Conservation (phyloP, 2,797 vertebrate species). For the Loriculus beryllinus region DNA sequence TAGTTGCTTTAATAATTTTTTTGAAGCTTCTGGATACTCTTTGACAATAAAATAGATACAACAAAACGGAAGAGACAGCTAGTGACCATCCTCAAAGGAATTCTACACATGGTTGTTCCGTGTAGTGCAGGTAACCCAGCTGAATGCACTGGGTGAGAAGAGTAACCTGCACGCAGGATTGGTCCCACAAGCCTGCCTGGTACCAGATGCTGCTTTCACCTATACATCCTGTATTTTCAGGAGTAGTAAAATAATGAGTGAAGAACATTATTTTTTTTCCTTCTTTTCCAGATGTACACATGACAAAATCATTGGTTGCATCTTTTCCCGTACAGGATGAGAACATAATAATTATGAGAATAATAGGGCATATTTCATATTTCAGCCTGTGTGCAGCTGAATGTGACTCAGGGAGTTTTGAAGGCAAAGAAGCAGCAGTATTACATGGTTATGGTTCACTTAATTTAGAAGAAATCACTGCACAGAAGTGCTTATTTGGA, state of each 20-base stretch:
- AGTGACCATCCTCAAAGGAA: neutral
- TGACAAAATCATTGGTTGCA: neutral
- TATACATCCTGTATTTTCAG: neutral
- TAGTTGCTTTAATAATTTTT: neutral
- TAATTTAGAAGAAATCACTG: constrained; percentile 6
- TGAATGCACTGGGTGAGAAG: accelerated
- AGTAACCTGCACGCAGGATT: neutral
- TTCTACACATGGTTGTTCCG: accelerated
- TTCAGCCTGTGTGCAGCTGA: neutral
- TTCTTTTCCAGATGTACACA: neutral
- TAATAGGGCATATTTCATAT: neutral
- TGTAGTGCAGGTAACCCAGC: neutral
- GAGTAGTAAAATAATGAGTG: neutral
- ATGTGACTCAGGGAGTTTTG: neutral
- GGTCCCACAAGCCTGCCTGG: neutral
- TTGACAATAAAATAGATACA: neutral
- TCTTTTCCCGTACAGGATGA: neutral
- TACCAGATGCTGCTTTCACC: neutral
- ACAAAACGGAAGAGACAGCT: neutral
- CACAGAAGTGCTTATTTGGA: constrained; percentile 10
- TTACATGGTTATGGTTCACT: neutral
- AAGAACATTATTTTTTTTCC: neutral
- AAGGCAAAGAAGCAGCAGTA: constrained; percentile 26
- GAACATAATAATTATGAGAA: neutral
- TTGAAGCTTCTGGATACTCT: neutral